Conservation (phyloP, 2,888 invertebrate genomes). For the Acleris sparsana region DNA sequence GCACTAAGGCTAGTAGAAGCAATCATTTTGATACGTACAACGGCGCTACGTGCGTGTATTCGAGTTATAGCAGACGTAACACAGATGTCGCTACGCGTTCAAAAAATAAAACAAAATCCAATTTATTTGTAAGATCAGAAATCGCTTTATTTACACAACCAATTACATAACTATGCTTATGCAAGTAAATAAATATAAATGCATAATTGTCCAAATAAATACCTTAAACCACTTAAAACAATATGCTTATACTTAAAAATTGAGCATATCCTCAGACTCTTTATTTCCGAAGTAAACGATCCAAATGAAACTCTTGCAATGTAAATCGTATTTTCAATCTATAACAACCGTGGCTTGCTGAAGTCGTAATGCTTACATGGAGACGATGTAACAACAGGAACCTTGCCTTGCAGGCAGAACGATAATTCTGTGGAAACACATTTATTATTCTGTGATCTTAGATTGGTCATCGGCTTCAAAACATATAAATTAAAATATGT, state of each 20-base stretch:
- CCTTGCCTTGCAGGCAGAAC: no score
- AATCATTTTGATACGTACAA: background rate
- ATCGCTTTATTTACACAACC: conserved; percentile 3
- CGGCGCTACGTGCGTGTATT: background rate
- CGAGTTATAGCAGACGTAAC: background rate
- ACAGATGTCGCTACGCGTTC: background rate
- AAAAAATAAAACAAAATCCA: background rate
- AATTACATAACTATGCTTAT: background rate
- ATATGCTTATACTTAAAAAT: background rate
- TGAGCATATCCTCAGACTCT: background rate
- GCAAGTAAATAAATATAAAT: background rate
- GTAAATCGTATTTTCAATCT: background rate
- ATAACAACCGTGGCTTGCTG: background rate
- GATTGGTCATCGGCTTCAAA: no score
- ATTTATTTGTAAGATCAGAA: background rate
- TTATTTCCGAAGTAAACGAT: background rate
- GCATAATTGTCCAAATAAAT: background rate
- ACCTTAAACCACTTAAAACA: background rate
- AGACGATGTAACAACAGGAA: background rate
- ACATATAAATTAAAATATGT: no score
- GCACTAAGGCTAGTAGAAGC: background rate
- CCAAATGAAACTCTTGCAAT: background rate
- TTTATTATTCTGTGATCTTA: no score
- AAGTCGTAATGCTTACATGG: no score
- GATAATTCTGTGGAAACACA: no score